Evolutionary conservation across 1,140 invertebrate genomes (phyloP).

Genomic region (Drosophila sturtevanti): DNA sequence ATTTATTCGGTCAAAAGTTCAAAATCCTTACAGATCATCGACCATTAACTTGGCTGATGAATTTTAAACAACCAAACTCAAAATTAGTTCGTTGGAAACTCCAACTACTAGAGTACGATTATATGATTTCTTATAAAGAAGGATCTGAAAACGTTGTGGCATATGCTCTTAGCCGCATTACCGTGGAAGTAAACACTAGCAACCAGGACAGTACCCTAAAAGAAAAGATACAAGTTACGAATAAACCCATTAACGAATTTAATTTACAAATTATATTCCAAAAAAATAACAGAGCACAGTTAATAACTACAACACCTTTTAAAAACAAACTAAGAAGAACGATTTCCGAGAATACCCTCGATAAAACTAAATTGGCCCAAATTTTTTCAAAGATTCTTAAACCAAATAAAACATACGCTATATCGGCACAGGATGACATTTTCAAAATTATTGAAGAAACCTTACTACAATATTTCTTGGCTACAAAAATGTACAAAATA

Average conservation of each 20-base stretch:
- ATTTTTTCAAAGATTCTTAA: conserved; percentile 10
- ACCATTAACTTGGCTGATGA: conserved; percentile 19
- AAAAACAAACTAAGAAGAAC: conserved; percentile 7
- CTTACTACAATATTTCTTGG: conserved; percentile 17
- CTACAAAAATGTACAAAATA: conserved; percentile 11
- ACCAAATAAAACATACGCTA: conserved; percentile 15
- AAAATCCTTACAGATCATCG: conserved; percentile 24
- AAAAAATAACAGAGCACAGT: neutral
- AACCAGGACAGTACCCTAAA: neutral
- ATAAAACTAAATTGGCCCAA: conserved; percentile 6
- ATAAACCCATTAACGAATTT: conserved; percentile 22
- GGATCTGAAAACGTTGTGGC: conserved; percentile 6
- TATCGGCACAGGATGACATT: conserved; percentile 8
- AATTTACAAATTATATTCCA: neutral
- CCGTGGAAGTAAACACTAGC: neutral
- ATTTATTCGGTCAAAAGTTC: conserved; percentile 21
- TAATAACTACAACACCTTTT: neutral
- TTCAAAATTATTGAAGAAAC: conserved; percentile 19
- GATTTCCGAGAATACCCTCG: neutral
- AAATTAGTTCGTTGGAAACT: too few relatives aligned
- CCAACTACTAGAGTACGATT: conserved; percentile 14
- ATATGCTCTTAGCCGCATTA: neutral
- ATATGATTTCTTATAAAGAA: conserved; percentile 9
- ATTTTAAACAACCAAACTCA: conserved; percentile 14
- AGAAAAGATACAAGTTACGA: neutral